These are phyloP conservation scores for Pseudoatta argentina DNA, from an alignment of 1,140 invertebrate species.

Conservation along the genomic window DNA sequence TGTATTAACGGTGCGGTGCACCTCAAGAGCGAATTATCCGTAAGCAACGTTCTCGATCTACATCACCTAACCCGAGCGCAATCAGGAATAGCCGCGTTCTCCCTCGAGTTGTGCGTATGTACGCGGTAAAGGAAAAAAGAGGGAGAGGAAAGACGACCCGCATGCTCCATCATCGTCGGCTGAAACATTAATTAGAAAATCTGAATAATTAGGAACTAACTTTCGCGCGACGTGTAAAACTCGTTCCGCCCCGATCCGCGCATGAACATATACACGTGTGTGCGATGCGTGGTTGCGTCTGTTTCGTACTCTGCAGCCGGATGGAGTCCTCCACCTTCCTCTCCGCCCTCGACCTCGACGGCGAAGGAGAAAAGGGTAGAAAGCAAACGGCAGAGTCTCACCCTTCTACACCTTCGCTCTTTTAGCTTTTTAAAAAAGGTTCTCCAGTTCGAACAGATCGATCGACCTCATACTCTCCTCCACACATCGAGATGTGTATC, in stretches of 20 bases:
- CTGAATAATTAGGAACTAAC: conserved; percentile 86
- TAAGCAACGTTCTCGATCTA: conserved; percentile 49
- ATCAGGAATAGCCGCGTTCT: conserved; percentile 55
- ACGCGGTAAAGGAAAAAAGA: conserved; percentile 78
- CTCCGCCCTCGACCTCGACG: conserved; percentile 46
- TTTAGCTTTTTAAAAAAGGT: conserved; percentile 73
- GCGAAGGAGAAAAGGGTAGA: conserved; percentile 23
- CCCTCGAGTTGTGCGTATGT: conserved; percentile 34
- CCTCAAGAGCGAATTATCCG: conserved; percentile 18
- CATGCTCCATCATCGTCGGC: conserved; percentile 82
- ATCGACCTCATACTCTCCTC: conserved; percentile 78
- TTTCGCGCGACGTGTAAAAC: conserved; percentile 80
- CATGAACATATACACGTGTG: conserved; percentile 37
- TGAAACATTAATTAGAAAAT: conserved; percentile 86
- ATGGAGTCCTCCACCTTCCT: conserved; percentile 60
- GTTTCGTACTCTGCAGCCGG: conserved; percentile 34
- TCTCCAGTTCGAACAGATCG: conserved; percentile 79
- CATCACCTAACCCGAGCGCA: conserved; percentile 51
- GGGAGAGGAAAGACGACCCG: conserved; percentile 77
- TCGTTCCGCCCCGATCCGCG: conserved; percentile 43
- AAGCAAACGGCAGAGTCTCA: not conserved
- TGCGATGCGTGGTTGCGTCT: conserved; percentile 46
- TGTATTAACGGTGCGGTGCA: conserved; percentile 7
- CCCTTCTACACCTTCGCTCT: conserved; percentile 57
- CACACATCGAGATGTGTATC: conserved; percentile 80